phyloP scores from a whole-genome alignment of 1,140 invertebrate genomes.

The Drosophila repletoides region DNA sequence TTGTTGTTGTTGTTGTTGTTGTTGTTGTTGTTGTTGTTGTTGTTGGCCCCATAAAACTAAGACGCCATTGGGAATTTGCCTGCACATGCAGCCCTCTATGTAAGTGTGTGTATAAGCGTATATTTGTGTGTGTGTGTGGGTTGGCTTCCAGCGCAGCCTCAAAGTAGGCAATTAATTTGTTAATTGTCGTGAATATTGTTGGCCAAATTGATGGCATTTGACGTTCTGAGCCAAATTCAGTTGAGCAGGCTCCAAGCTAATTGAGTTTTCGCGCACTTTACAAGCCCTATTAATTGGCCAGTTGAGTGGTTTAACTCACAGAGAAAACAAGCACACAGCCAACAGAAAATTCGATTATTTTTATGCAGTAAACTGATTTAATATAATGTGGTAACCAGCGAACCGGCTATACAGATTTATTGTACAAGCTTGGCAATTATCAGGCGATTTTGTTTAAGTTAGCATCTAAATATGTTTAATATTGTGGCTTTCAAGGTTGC shows the following conservation, averaged over 20 bases:
- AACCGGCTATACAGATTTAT: no score
- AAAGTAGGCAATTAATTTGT: constrained; percentile 77
- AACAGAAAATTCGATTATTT: no score
- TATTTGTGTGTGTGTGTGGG: constrained; percentile 11
- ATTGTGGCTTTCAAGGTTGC: no score
- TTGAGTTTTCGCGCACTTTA: constrained; percentile 49
- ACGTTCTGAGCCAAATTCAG: constrained; percentile 18
- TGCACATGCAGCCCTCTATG: constrained; percentile 1
- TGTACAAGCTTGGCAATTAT: no score
- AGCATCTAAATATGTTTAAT: no score
- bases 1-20: constrained; percentile 15
- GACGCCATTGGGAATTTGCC: constrained; percentile 64
- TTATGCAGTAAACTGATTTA: no score
- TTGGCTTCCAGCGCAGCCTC: constrained; percentile 50
- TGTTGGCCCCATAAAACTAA: constrained; percentile 65
- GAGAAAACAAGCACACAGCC: no score
- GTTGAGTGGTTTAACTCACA: constrained; percentile 17
- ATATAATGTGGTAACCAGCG: no score
- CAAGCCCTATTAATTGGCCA: constrained; percentile 35
- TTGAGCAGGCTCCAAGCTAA: constrained; percentile 29
- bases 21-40: constrained; percentile 12
- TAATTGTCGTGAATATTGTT: constrained; percentile 70
- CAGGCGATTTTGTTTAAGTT: no score
- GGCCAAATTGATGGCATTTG: constrained; percentile 62
- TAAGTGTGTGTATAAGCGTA: not conserved